Percentiles rank a stretch among this genome's conserved stretches.
phyloP scores from a whole-genome alignment of 1,140 invertebrate genomes.

The Liolophura sinensis region DNA sequence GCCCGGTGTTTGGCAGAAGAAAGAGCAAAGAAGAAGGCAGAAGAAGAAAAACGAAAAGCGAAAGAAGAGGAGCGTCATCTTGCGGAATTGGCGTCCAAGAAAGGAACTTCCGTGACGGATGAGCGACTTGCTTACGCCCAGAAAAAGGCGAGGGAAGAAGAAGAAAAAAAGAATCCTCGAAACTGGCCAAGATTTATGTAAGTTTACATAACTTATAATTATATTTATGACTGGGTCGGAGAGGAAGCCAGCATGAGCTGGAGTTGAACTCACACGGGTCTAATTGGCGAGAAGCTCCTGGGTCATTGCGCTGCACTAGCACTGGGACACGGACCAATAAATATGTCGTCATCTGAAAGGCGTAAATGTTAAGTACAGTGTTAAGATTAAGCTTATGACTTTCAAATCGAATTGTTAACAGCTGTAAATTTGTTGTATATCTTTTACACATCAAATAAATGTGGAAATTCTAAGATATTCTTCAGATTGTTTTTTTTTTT shows the following conservation, averaged over 20 bases:
- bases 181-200: conserved; percentile 42
- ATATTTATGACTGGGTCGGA: not conserved
- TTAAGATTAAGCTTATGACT: too few species aligned
- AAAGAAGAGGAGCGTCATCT: conserved; percentile 24
- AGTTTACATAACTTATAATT: conserved; percentile 7
- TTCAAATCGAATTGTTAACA: too few species aligned
- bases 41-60: conserved; percentile 24
- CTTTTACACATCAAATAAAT: too few species aligned
- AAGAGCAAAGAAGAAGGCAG: conserved; percentile 27
- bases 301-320: too few species aligned
- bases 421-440: too few species aligned
- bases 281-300: too few species aligned
- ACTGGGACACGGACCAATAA: too few species aligned
- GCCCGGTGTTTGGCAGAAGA: conserved; percentile 23
- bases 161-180: conserved; percentile 29
- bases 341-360: too few species aligned
- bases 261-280: not conserved
- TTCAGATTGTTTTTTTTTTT: not conserved
- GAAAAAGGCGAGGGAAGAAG: conserved; percentile 26
- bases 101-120: conserved; percentile 30
- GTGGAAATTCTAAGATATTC: not conserved
- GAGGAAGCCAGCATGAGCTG: not conserved
- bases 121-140: conserved; percentile 19
- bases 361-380: too few species aligned
- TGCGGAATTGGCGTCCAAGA: conserved; percentile 21